Conservation (phyloP, 2,888 invertebrate species). For the Phasia obesa region DNA sequence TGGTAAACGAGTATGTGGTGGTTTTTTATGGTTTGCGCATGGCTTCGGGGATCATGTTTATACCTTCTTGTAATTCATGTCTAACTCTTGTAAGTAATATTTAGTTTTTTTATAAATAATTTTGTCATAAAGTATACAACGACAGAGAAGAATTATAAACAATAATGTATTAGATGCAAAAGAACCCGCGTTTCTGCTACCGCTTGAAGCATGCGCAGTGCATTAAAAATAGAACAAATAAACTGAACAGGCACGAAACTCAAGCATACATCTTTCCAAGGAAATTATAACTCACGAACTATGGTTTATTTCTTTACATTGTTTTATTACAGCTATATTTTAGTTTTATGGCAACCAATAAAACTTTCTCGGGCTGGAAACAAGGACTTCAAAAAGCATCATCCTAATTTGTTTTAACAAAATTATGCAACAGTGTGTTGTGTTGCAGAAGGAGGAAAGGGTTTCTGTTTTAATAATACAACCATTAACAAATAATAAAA, state of each 20-base stretch:
- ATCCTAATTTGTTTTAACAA: conserved; percentile 9
- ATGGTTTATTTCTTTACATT: conserved; percentile 28
- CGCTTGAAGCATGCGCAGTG: conserved; percentile 47
- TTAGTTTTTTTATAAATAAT: conserved; percentile 21
- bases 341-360: conserved; percentile 55
- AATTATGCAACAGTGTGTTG: conserved; percentile 20
- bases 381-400: conserved; percentile 15
- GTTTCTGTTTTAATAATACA: neutral
- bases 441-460: neutral
- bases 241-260: conserved; percentile 31
- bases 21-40: conserved; percentile 53
- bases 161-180: conserved; percentile 41
- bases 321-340: neutral
- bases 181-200: conserved; percentile 43
- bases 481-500: conserved; percentile 25
- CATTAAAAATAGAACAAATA: conserved; percentile 62
- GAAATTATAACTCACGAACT: conserved; percentile 57
- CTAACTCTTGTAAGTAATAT: conserved; percentile 39
- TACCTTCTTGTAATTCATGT: conserved; percentile 36
- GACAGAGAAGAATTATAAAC: conserved; percentile 19
- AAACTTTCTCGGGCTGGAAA: conserved; percentile 44
- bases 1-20: conserved; percentile 5
- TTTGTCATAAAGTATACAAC: conserved; percentile 14
- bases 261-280: conserved; percentile 36
- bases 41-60: conserved; percentile 42